phyloP scores from a whole-genome alignment of 2,113 vertebrate genomes.

The Emydocephalus ijimae region DNA sequence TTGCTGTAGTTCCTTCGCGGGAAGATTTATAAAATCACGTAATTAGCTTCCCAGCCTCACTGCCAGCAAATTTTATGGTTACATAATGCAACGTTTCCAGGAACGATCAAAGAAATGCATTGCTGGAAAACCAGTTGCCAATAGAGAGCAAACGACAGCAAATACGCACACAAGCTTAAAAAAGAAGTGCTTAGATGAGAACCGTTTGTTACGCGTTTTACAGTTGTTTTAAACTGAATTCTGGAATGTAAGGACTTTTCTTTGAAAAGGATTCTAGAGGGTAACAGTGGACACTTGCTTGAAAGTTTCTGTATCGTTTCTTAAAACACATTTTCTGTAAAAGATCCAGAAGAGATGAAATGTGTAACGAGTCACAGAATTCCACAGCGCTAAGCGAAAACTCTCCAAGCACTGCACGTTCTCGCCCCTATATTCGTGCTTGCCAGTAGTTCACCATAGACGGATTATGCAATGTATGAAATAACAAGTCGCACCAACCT shows the following conservation, averaged over 20 bases:
- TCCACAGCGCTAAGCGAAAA: constrained; percentile 35
- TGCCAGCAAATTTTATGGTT: constrained; percentile 72
- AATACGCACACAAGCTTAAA: neutral
- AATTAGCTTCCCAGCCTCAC: constrained; percentile 62
- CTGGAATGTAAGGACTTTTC: neutral
- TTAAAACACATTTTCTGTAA: neutral
- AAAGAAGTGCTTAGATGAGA: neutral
- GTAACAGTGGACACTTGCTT: too few species aligned
- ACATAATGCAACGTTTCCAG: constrained; percentile 83
- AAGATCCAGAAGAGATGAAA: neutral
- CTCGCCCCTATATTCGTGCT: constrained; percentile 11
- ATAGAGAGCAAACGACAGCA: constrained; percentile 28
- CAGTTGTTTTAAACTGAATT: constrained; percentile 32
- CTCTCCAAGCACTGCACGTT: constrained; percentile 33
- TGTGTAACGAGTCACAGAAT: constrained; percentile 8
- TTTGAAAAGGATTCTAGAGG: neutral
- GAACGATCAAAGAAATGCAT: constrained; percentile 60
- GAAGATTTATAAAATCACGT: constrained; percentile 73
- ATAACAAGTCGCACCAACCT: constrained; percentile 51
- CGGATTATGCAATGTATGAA: constrained; percentile 62
- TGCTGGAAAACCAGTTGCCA: constrained; percentile 52
- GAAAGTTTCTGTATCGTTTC: neutral
- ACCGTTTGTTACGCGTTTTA: constrained; percentile 34
- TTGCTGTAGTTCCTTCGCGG: constrained; percentile 77
- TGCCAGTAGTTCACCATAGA: constrained; percentile 39